Base-by-base conservation (phyloP, 2,113 vertebrate species). In the Boleophthalmus pectinirostris region DNA sequence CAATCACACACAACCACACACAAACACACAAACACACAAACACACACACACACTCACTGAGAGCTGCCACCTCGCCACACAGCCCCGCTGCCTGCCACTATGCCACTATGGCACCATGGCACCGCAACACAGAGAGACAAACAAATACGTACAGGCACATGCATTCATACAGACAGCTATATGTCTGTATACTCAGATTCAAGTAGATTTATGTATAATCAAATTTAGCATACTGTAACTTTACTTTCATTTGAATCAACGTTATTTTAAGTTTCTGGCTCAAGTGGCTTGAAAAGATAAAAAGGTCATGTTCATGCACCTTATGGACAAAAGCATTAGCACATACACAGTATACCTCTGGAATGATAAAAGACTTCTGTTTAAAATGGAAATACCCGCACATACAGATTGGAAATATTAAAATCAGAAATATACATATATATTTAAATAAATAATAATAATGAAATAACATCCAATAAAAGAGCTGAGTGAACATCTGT, bases 401-500 rank as follows among this genome's bases (percentile, higher is more conserved):
- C 82, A 80, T 82, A 77, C 69, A 83, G 60, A 77, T 70, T 75
- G 75, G 73, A 87, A 82, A 82, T 76, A 85, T 72, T 69, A 57
- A 86, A 83, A 25, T 83, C 74, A n/a, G n/a, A 53, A 67, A 67
- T 74, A 47, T 68, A 58, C 66, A 77, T 69, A 81, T 82, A 86
- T 86, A 88, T 84, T 88, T 79, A 85, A 65, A 79, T 63, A 63
- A 73, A 73, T 2, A 75, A 71, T 82, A 87, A 84, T 73, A 78
- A 83, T 71, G 65, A 83, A 90, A 90, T 87, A 91, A 88, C 51
- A 72, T 89, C 88, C 89, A 91, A 92, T 91, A 91, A 93, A 93
- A 89, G 87, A 90, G 88, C 90, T 72, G 79, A 85, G 85, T 86
- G 91, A 93, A 91, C 90, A 91, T 92, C 90, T 91, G 91, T 93